Base-by-base conservation (phyloP, 2,888 invertebrate species). In the Cosmia trapezina region DNA sequence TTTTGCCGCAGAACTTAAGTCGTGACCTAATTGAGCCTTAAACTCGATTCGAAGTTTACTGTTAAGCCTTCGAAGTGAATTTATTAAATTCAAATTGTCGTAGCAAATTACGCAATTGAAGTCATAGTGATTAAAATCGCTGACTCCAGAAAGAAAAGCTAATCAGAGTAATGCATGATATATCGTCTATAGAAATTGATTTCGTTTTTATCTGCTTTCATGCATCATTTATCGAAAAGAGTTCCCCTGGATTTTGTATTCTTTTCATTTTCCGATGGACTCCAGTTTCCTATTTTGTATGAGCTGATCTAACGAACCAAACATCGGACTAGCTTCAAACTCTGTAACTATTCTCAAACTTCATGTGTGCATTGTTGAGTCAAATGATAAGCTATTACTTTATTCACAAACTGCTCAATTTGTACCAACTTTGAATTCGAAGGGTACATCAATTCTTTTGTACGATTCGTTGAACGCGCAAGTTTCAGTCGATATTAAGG, bases 321-420 rank as follows among this genome's bases (percentile, higher is more conserved):
- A 69, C 4, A 37, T 47, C 1, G 9, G 4, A n/a, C 49, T 22
- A 62, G 8, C 56, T 68, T 45, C n/a, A 9, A 64, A 78, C 9
- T 65, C 11, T 14, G 28, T 7, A 73, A 54, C 60, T 22, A 63
- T 11, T 41, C 28, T 28, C 43, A 9, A 70, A 80, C 47, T 69
- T 70, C 5, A 14, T 14, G 2, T 19, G 37, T 56, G 71, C 66
- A 61, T 83, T 77, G 63, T 73, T 62, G 57, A 71, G 9, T 66
- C 49, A 56, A 72, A 78, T 69, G 0, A 56, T 47, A 53, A 28
- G 43, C 22, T 62, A 56, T 51, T 56, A 66, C 28, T 60, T 41
- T 54, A 51, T 67, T 56, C 57, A 59, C 11, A 60, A 73, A 73
- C 63, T 71, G 73, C 69, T 76, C 66, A 77, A 71, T 73, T 68